Evolutionary conservation across 2,113 vertebrate species (phyloP).

Genomic region (Pedionomus torquatus): DNA sequence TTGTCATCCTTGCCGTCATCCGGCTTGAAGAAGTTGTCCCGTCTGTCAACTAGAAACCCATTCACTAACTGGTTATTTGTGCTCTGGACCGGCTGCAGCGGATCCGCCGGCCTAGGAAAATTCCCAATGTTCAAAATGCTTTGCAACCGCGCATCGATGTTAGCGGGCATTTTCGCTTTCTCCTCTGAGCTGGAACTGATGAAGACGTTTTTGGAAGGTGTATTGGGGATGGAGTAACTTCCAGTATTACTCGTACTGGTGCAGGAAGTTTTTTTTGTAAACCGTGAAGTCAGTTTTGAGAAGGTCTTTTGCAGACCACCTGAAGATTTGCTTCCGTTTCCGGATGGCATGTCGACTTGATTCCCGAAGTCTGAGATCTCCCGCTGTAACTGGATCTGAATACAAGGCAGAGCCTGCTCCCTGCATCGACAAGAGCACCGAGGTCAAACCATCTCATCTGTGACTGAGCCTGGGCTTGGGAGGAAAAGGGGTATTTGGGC

Average conservation of each 20-base stretch:
- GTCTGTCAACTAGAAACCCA: constrained; percentile 77
- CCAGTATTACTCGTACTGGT: constrained; percentile 78
- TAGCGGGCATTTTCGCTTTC: constrained; percentile 82
- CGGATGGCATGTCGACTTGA: constrained; percentile 84
- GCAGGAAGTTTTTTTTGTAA: constrained; percentile 95
- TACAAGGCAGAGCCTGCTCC: constrained; percentile 93
- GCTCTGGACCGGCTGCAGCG: constrained; percentile 72
- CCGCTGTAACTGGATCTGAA: constrained; percentile 95
- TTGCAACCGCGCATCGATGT: constrained; percentile 81
- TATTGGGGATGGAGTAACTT: constrained; percentile 91
- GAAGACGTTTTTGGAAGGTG: constrained; percentile 89
- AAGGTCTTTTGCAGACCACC: constrained; percentile 95
- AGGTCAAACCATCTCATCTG: not conserved
- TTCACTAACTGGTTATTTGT: constrained; percentile 77
- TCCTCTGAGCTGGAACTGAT: constrained; percentile 83
- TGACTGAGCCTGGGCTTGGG: not conserved
- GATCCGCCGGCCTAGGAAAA: constrained; percentile 80
- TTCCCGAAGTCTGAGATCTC: constrained; percentile 86
- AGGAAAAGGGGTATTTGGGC: fast-evolving
- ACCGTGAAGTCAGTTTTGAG: constrained; percentile 95
- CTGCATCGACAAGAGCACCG: constrained; percentile 65
- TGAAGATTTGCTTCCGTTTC: constrained; percentile 88
- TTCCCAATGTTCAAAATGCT: constrained; percentile 86
- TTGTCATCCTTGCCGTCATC: constrained; percentile 86
- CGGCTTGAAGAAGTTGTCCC: constrained; percentile 68